Conservation (phyloP, 2,888 invertebrate genomes). For the Heliconius sara region DNA sequence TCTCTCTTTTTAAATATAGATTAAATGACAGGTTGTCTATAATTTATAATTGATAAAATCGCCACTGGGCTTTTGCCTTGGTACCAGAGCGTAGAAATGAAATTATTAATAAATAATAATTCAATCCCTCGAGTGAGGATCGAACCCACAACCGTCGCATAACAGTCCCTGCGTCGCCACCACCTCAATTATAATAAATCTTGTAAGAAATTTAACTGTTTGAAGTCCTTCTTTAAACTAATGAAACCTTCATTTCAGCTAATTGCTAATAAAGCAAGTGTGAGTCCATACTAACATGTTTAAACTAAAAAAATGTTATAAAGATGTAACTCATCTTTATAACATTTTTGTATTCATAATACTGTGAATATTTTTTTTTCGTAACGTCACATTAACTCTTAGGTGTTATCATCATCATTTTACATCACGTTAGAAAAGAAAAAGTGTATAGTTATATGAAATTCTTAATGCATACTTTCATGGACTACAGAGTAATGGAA, state of each 20-base stretch:
- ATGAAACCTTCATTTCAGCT: not conserved
- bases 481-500: not conserved
- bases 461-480: not conserved
- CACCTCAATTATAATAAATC: not conserved
- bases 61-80: not conserved
- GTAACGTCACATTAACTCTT: not conserved
- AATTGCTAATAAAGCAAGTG: not conserved
- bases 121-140: no score
- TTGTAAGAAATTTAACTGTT: not conserved
- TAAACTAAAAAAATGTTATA: no score
- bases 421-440: not conserved
- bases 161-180: no score
- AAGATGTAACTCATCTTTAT: no score
- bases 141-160: no score
- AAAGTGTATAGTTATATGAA: constrained; percentile 12
- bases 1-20: constrained; percentile 27
- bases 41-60: not conserved
- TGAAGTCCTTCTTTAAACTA: not conserved
- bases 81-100: no score
- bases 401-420: not conserved
- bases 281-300: not conserved
- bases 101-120: no score
- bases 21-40: not conserved
- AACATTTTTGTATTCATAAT: not conserved
- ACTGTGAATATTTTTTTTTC: not conserved